Evolutionary conservation across 2,113 vertebrate species (phyloP).

Genomic region (Sisor rabdophorus): DNA sequence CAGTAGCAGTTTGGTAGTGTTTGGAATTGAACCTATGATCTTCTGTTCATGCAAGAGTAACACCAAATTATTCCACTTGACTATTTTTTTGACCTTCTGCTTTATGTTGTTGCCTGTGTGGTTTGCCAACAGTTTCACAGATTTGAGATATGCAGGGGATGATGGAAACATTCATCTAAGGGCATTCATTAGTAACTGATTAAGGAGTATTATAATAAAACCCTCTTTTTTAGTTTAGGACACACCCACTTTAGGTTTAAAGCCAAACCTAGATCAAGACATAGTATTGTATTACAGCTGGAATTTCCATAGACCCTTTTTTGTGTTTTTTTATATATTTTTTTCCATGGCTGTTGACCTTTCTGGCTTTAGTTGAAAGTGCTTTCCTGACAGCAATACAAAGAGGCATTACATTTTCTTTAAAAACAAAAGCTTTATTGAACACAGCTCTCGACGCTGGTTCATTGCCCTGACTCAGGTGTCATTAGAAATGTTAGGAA

Average conservation of each 20-base stretch:
- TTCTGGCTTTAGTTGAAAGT: slow-evolving; percentile 32
- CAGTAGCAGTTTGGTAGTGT: too few relatives aligned
- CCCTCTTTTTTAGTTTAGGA: not conserved
- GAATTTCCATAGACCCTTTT: not conserved
- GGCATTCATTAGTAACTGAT: not conserved
- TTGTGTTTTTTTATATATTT: slow-evolving; percentile 29
- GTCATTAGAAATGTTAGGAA: slow-evolving; percentile 43
- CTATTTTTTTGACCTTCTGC: too few relatives aligned
- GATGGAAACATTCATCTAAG: not conserved
- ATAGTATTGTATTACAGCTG: not conserved
- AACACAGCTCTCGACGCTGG: slow-evolving; percentile 21
- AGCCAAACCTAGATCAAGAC: not conserved
- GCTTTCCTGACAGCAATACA: slow-evolving; percentile 46
- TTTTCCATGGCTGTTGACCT: slow-evolving; percentile 34
- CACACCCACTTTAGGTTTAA: not conserved
- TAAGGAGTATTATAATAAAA: not conserved
- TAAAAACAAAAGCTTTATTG: slow-evolving; percentile 51
- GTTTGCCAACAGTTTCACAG: not conserved
- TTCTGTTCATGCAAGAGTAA: too few relatives aligned
- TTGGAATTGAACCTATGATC: too few relatives aligned
- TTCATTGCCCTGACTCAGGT: slow-evolving; percentile 43
- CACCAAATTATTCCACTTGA: too few relatives aligned
- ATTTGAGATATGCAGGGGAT: not conserved
- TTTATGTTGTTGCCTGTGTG: too few relatives aligned
- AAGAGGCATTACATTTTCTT: slow-evolving; percentile 27